A percentile compares a stretch with the other conserved stretches of the same genome.
Conservation (phyloP, 2,113 vertebrate genomes). For the Leptosomus discolor region DNA sequence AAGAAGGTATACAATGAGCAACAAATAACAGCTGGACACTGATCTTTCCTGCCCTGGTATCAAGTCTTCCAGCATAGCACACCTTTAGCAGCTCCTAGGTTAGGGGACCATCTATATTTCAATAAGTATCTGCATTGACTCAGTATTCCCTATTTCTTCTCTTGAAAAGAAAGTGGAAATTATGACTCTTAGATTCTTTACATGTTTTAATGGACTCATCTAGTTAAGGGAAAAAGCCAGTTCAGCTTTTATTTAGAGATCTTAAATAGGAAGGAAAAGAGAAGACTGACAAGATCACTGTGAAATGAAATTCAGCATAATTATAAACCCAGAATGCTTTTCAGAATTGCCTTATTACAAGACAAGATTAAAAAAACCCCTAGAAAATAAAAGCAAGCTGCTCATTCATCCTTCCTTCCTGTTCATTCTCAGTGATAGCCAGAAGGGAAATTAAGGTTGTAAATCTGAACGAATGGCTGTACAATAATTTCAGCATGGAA, state of each 20-base stretch:
- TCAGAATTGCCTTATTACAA: neutral
- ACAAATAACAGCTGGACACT: neutral
- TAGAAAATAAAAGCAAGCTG: neutral
- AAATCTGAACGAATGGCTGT: slow-evolving; percentile 30
- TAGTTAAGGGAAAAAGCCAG: neutral
- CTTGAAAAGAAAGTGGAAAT: neutral
- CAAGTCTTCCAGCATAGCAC: neutral
- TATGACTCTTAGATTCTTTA: neutral
- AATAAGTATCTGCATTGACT: neutral
- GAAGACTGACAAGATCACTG: neutral
- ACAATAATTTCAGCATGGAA: neutral
- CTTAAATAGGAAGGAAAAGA: neutral
- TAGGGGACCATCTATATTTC: neutral
- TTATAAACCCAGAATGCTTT: neutral
- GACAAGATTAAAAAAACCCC: neutral
- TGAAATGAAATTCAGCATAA: neutral
- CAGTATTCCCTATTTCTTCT: neutral
- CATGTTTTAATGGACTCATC: neutral
- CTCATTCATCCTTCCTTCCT: neutral
- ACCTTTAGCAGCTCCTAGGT: neutral
- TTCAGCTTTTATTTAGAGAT: neutral
- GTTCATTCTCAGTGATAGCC: neutral
- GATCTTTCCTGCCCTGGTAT: neutral
- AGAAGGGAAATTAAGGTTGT: slow-evolving; percentile 38
- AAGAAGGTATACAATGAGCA: neutral